Conservation (phyloP, 2,113 vertebrate genomes). For the Pogona vitticeps region DNA sequence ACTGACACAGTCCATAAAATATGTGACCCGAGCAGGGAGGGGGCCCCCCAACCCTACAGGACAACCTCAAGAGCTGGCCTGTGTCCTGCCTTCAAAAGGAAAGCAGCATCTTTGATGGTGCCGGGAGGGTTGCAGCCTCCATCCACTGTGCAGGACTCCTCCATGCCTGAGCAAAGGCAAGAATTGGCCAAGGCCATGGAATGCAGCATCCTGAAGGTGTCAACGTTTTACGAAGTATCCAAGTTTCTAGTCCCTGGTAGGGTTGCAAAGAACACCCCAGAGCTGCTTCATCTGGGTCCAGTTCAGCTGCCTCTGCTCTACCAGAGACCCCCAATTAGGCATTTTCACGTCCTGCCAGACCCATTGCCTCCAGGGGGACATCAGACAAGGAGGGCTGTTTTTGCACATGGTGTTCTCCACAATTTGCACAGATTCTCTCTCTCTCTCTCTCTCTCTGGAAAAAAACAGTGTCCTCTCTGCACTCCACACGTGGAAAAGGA, state of each 20-base stretch:
- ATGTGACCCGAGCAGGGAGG: constrained; percentile 17
- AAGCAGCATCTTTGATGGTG: not conserved
- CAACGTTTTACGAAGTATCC: not conserved
- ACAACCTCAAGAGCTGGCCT: not conserved
- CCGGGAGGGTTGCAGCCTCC: not conserved
- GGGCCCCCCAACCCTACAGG: not conserved
- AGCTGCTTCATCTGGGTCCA: too few relatives aligned
- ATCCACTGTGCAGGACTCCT: too few relatives aligned
- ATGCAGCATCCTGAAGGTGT: not conserved
- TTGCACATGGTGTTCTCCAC: too few relatives aligned
- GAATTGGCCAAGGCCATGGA: not conserved
- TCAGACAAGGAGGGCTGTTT: too few relatives aligned
- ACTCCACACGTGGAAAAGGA: too few relatives aligned
- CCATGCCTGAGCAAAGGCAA: not conserved
- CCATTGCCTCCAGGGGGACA: too few relatives aligned
- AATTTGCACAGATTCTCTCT: too few relatives aligned
- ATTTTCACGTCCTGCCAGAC: too few relatives aligned
- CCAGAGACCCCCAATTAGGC: too few relatives aligned
- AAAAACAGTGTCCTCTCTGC: too few relatives aligned
- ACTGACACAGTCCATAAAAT: constrained; percentile 17
- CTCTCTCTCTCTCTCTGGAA: too few relatives aligned
- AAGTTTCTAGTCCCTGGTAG: not conserved
- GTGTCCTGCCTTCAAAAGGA: not conserved
- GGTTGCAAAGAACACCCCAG: not conserved
- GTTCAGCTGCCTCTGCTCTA: too few relatives aligned